Conservation (phyloP, 2,888 invertebrate genomes). For the Tenodera sinensis region DNA sequence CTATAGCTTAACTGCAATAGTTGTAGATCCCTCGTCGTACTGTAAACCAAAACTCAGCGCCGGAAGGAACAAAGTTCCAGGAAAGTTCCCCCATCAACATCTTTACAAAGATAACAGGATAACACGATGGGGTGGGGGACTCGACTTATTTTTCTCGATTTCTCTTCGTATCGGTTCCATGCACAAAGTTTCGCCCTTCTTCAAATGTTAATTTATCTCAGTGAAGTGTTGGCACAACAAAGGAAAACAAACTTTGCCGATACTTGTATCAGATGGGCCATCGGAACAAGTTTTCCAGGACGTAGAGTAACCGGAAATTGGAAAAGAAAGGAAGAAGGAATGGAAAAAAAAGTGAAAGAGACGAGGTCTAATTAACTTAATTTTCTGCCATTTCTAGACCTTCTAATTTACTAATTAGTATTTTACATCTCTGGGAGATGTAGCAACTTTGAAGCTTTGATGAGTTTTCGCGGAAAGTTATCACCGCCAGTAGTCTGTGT, state of each 20-base stretch:
- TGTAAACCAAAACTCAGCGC: neutral
- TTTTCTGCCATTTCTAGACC: slow-evolving; percentile 39
- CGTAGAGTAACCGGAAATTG: neutral
- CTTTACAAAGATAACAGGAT: neutral
- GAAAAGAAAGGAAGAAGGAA: neutral
- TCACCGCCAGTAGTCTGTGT: neutral
- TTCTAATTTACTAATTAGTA: slow-evolving; percentile 44
- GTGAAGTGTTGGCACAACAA: neutral
- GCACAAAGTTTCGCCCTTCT: neutral
- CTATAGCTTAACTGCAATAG: neutral
- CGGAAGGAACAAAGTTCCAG: neutral
- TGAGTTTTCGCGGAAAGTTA: slow-evolving; percentile 18
- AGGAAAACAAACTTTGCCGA: neutral
- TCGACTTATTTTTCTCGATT: neutral
- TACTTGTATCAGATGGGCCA: neutral
- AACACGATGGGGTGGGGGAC: neutral
- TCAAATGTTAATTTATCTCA: neutral
- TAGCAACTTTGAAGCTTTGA: slow-evolving; percentile 24
- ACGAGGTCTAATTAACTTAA: slow-evolving; percentile 40
- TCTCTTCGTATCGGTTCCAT: neutral
- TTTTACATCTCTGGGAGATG: slow-evolving; percentile 40
- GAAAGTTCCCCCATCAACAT: neutral
- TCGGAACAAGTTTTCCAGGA: neutral
- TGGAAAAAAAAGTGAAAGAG: neutral
- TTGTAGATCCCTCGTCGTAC: neutral